A percentile compares a stretch with the other conserved stretches of the same genome.
phyloP scores from a whole-genome alignment of 2,888 invertebrate species.

The Scaptodrosophila latifasciaeformis region DNA sequence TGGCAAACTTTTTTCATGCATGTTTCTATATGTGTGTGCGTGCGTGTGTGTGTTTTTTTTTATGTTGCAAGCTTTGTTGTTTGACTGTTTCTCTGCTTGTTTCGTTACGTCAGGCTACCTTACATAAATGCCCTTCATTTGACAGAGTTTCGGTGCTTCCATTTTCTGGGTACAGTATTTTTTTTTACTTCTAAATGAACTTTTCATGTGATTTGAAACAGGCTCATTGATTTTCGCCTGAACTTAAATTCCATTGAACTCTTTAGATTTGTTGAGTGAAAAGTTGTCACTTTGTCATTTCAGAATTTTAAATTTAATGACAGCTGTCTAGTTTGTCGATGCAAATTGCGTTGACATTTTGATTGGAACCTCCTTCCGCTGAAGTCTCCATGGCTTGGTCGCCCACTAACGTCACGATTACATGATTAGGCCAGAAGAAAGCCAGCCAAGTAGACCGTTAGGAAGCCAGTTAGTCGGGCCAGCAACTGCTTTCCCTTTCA shows the following conservation, averaged over 20 bases:
- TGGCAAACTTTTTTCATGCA: slow-evolving; percentile 53
- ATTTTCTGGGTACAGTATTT: slow-evolving; percentile 54
- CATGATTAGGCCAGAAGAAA: slow-evolving; percentile 40
- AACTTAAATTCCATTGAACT: too few species aligned
- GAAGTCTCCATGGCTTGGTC: not conserved
- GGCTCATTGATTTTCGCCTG: too few species aligned
- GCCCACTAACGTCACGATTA: slow-evolving; percentile 36
- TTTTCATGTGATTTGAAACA: not conserved
- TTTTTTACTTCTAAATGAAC: not conserved
- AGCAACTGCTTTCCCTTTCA: slow-evolving; percentile 45
- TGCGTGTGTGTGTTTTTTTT: too few species aligned
- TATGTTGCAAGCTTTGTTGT: too few species aligned
- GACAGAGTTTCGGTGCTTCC: slow-evolving; percentile 43
- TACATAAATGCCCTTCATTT: slow-evolving; percentile 60
- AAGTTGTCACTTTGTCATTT: not conserved
- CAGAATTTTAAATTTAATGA: slow-evolving; percentile 29
- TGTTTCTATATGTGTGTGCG: too few species aligned
- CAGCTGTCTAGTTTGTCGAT: slow-evolving; percentile 30
- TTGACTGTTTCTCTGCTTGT: slow-evolving; percentile 9
- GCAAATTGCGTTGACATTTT: slow-evolving; percentile 46
- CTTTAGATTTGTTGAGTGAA: not conserved
- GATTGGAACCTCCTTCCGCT: slow-evolving; percentile 20
- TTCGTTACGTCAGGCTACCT: too few species aligned
- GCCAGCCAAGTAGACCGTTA: slow-evolving; percentile 10
- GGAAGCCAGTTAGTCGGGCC: slow-evolving; percentile 11